Evolutionary conservation across 2,888 invertebrate genomes (phyloP), one percentile per base, ranked within the genome.

Genomic region (Hipparchia sbordonii): DNA sequence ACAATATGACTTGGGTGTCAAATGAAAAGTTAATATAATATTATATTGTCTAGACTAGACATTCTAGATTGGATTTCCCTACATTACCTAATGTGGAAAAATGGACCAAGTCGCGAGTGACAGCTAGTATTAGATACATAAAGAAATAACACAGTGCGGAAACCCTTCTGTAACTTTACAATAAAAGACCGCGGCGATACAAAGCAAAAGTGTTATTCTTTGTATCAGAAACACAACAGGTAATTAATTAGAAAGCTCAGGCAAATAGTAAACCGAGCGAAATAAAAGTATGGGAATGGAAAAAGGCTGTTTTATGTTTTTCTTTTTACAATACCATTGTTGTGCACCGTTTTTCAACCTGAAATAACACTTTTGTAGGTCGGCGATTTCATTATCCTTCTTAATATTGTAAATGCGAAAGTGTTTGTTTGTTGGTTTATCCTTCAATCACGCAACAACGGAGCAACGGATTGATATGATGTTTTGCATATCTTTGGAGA

Each of bases 231-330:
- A 71, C 68, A 60, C 13, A 62, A 65, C 63, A 52, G 54, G 74
- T 65, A 69, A 74, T 74, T 74, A 74, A 71, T 73, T 73, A 73
- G 65, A 74, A 74, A 71, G 71, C 59, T 23, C 23, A 67, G 65
- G 69, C 66, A 67, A 74, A 70, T 70, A 73, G 63, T 39, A 71
- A 46, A 68, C 59, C 65, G 46, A 74, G 71, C 8, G 23, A 54
- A 73, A 68, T 57, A 61, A 61, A 65, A 60, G 66, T 59, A 70
- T 67, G 56, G 56, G 46, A 23, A 57, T 67, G 57, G 67, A 57
- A 46, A 63, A 67, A 67, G 46, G 54, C 5, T 45, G n/a, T 57
- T 54, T 67, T 23, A 57, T 46, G 33, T 52, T 51, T 51, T 63
- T 62, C 61, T 10, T 63, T 51, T 65, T 65, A 52, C 52, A 65